phyloP scores from a whole-genome alignment of 1,140 invertebrate species.

The Neotoxoptera formosana region DNA sequence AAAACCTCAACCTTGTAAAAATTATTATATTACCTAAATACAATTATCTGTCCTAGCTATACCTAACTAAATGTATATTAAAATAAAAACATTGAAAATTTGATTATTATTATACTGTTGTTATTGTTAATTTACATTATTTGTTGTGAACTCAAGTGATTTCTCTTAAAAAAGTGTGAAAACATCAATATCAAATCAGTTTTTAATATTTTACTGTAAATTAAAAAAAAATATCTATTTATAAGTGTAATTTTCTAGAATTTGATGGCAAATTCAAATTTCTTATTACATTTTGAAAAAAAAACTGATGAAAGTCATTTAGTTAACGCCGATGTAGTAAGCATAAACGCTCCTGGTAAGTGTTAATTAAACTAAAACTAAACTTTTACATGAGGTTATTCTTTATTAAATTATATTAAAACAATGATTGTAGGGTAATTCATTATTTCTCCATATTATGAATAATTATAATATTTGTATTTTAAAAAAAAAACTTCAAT shows the following conservation, averaged over 20 bases:
- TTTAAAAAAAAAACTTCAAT: background rate
- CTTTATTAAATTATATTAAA: conserved; percentile 31
- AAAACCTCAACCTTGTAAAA: background rate
- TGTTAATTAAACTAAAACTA: conserved; percentile 48
- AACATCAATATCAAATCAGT: background rate
- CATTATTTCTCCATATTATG: background rate
- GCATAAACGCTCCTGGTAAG: conserved; percentile 58
- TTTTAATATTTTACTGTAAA: background rate
- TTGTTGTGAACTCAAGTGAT: conserved; percentile 45
- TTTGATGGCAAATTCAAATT: conserved; percentile 37
- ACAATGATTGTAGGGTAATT: background rate
- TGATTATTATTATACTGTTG: conserved; percentile 28
- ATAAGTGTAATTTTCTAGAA: conserved; percentile 33
- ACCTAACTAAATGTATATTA: conserved; percentile 5
- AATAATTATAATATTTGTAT: background rate
- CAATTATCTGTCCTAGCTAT: background rate
- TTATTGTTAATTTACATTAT: conserved; percentile 47
- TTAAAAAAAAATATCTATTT: background rate
- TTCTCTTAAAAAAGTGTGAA: conserved; percentile 47
- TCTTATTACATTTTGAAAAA: conserved; percentile 42
- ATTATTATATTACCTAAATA: background rate
- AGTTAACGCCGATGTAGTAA: conserved; percentile 48
- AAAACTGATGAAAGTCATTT: conserved; percentile 29
- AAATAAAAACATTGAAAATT: conserved; percentile 28
- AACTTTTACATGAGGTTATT: conserved; percentile 1